Percentiles rank a stretch among this genome's conserved stretches.
Conservation (phyloP, 1,140 invertebrate species). For the Drosophila dunni region DNA sequence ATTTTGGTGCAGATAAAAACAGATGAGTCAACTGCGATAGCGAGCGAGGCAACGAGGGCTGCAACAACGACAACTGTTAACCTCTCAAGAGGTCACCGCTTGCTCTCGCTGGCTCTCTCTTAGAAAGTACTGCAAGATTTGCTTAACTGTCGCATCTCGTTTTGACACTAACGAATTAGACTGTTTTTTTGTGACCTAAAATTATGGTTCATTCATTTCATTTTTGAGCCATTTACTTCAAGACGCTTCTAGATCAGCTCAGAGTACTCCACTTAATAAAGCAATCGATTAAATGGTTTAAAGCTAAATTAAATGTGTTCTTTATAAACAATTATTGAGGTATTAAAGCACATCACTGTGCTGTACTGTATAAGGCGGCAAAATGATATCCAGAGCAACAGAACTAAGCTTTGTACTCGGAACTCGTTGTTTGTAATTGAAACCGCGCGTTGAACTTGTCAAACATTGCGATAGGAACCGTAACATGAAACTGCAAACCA, state of each 20-base stretch:
- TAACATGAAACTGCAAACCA: slow-evolving; percentile 40
- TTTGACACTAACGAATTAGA: no score
- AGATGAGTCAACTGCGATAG: slow-evolving; percentile 36
- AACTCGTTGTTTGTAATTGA: slow-evolving; percentile 47
- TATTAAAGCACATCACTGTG: not conserved
- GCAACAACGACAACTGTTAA: slow-evolving; percentile 2
- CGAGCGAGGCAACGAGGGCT: slow-evolving; percentile 9
- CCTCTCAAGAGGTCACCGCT: slow-evolving; percentile 23
- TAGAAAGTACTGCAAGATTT: not conserved
- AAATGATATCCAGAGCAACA: not conserved
- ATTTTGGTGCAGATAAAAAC: slow-evolving; percentile 30
- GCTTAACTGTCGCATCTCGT: no score
- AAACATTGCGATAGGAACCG: slow-evolving; percentile 42
- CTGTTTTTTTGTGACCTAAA: no score
- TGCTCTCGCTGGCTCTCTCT: not conserved
- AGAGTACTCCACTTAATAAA: no score
- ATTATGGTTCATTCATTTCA: no score
- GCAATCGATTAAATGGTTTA: no score
- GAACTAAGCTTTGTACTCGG: slow-evolving; percentile 12
- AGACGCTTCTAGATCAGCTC: no score
- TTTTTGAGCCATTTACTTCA: no score
- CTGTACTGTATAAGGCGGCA: not conserved
- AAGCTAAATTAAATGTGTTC: no score
- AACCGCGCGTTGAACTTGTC: slow-evolving; percentile 58
- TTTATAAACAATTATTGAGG: no score